Evolutionary conservation across 2,888 invertebrate genomes (phyloP).

Genomic region (Cephonodes hylas): DNA sequence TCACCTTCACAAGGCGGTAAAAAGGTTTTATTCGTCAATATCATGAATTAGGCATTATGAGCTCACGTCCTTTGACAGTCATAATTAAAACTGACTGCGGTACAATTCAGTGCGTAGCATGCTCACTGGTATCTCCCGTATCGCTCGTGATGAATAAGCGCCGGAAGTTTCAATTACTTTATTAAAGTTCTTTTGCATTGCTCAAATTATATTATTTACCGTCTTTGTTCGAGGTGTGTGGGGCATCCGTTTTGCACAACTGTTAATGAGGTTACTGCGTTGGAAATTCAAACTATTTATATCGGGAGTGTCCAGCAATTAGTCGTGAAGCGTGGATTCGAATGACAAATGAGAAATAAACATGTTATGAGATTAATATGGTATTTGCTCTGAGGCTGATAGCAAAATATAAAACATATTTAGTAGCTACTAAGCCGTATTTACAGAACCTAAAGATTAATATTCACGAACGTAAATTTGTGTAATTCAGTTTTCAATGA

Average conservation of each 20-base stretch:
- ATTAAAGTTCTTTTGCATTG: conserved; percentile 49
- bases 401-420: no score
- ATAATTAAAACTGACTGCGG: background rate
- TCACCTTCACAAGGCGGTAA: background rate
- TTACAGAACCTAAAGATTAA: no score
- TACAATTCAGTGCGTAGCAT: background rate
- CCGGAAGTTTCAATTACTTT: conserved; percentile 66
- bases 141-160: conserved; percentile 30
- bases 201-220: conserved; percentile 43
- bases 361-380: no score
- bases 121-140: background rate
- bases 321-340: no score
- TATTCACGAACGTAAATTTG: no score
- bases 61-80: background rate
- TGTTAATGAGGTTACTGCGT: conserved; percentile 7
- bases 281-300: background rate
- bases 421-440: no score
- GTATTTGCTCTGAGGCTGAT: no score
- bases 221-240: conserved; percentile 40
- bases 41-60: background rate
- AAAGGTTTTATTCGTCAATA: background rate
- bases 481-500: no score
- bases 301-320: no score
- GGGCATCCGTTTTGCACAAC: conserved; percentile 34
- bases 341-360: no score